phyloP scores from a whole-genome alignment of 2,888 invertebrate genomes.

The Halictus quadricinctus region DNA sequence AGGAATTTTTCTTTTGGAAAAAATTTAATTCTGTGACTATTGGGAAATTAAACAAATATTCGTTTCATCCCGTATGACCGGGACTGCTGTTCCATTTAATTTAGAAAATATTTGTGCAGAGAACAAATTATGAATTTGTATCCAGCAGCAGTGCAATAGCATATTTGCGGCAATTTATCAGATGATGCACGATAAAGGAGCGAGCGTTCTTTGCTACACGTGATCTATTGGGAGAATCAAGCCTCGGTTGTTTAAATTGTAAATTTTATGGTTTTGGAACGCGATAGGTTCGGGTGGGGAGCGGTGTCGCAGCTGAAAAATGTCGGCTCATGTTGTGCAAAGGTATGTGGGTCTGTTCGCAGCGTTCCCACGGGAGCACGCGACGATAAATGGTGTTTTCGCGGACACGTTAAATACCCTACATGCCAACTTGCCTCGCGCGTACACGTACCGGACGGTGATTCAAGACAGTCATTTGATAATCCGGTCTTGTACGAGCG shows the following conservation, averaged over 20 bases:
- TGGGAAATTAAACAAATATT: too few species aligned
- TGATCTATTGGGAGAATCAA: neutral
- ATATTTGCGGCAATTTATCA: too few species aligned
- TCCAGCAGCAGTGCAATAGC: too few species aligned
- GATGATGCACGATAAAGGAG: too few species aligned
- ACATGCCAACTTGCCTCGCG: conserved; percentile 45
- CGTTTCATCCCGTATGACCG: too few species aligned
- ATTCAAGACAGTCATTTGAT: conserved; percentile 68
- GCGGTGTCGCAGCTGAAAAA: neutral
- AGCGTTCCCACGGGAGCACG: conserved; percentile 21
- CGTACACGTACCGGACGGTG: conserved; percentile 39
- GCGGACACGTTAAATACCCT: conserved; percentile 39
- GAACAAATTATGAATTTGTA: too few species aligned
- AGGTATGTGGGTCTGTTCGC: neutral
- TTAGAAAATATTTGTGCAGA: too few species aligned
- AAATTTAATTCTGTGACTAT: too few species aligned
- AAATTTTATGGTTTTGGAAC: neutral
- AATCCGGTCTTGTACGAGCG: conserved; percentile 74
- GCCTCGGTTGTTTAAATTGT: neutral
- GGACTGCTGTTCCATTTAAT: too few species aligned
- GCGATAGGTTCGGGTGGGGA: neutral
- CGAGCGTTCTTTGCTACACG: too few species aligned
- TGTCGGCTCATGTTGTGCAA: neutral
- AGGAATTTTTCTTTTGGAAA: neutral
- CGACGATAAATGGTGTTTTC: conserved; percentile 44